Evolutionary conservation across 2,888 invertebrate species (phyloP), one percentile per base, ranked within the genome.

Genomic region (Caenorhabditis japonica): DNA sequence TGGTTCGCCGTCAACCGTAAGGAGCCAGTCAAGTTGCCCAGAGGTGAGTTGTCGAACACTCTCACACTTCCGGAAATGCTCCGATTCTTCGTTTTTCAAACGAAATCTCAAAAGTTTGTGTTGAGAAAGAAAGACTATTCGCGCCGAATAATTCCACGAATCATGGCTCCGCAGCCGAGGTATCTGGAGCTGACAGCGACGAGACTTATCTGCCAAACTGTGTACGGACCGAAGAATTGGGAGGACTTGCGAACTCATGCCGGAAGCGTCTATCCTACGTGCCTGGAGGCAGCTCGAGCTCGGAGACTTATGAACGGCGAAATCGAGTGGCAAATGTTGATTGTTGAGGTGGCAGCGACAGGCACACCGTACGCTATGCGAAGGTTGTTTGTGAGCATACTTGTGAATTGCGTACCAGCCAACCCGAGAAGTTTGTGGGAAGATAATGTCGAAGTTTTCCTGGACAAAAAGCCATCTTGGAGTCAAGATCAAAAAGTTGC

Each of bases 1-100:
- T 73, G 72, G 73, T 73, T 73, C 30, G 38, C 34, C 43, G 49
- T 38, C 2, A 68, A 68, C 5, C 17, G 12, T 15, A 43, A 39
- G 10, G 30, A 30, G 7, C 51, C 39, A 13, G 10, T 21, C 3
- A n/a, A 27, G 1, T 21, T 59, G 17, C n/a, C 10, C 1, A 13
- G 33, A 5, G 51, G 43, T 15, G 5, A 13, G 10, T 33, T n/a
- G n/a, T 33, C 60, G 8, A 41, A 15, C 1, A 49, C 47, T 38
- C 47, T 59, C 1, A 59, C 59, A 1, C 17, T 59, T 0, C 39
- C 49, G 5, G 49, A 51, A 23, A 51, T 60, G 41, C 34, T 51
- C 12, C 2, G 7, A 4, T 60, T 30, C 15, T 60, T 33, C 23
- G 21, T 10, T 2, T 59, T 59, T n/a, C 17, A 36, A 5, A n/a